These are phyloP conservation scores for Empidonax traillii DNA, from an alignment of 2,113 vertebrate genomes.

Conservation along the genomic window DNA sequence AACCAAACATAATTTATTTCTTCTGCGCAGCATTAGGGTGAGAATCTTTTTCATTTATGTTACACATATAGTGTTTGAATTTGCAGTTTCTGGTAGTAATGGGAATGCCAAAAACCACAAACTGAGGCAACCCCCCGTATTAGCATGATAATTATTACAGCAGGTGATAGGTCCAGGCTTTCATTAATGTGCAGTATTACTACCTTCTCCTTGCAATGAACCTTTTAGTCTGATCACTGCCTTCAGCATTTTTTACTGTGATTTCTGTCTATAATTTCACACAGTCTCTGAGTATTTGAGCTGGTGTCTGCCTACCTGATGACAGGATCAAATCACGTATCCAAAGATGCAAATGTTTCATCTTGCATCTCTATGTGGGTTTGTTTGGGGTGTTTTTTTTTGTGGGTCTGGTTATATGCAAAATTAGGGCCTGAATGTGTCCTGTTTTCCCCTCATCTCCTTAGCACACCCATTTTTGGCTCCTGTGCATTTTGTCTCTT, in stretches of 20 bases:
- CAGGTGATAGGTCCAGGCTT: constrained; percentile 43
- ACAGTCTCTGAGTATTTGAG: neutral
- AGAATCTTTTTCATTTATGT: constrained; percentile 26
- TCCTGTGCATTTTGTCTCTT: neutral
- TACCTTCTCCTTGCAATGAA: constrained; percentile 31
- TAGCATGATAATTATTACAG: constrained; percentile 47
- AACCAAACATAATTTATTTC: neutral
- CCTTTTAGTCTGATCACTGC: constrained; percentile 20
- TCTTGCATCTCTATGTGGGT: neutral
- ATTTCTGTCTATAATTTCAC: constrained; percentile 6
- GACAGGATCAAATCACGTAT: neutral
- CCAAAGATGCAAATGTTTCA: neutral
- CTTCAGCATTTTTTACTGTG: neutral
- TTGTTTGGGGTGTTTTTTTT: neutral
- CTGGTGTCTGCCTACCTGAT: neutral
- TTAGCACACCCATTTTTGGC: neutral
- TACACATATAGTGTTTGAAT: neutral
- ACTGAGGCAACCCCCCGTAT: neutral
- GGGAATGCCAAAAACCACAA: constrained; percentile 40
- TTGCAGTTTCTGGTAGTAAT: constrained; percentile 18
- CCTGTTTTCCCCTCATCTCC: neutral
- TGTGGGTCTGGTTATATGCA: neutral
- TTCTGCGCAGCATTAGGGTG: neutral
- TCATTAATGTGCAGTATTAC: constrained; percentile 18
- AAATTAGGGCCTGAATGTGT: neutral